Evolutionary conservation across 2,113 vertebrate genomes (phyloP), one percentile per base, ranked within the genome.

Genomic region (Larimichthys polyactis): DNA sequence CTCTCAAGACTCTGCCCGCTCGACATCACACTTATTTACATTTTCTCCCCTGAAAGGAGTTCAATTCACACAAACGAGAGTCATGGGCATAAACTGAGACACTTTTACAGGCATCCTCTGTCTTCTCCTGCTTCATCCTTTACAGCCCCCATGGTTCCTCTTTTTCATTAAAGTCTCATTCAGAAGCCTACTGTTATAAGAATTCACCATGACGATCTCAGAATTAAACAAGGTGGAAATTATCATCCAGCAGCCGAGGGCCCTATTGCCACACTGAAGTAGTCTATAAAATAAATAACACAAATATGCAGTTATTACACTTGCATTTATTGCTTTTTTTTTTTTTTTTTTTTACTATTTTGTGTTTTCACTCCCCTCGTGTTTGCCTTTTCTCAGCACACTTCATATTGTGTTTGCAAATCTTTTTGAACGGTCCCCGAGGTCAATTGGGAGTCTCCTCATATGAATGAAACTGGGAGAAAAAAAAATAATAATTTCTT

Each of bases 161-260:
- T 76, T 81, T 92, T 89, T 80, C 64, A 88, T 90, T 86, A 87
- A 82, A 90, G 70, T 83, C 84, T 83, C 77, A 87, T 88, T 90
- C 83, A 90, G 75, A 79, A 60, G 79, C 12, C 70, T 29, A 27
- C 68, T 6, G 70, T 85, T 79, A 82, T 66, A 80, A 70, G 57
- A 91, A 81, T 85, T 89, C 75, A 78, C 72, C 48, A 48, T 73
- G 87, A 78, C 54, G n/a, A 79, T 87, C 73, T 81, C 36, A 4
- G 62, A 72, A 77, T 59, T 54, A 80, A 85, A 81, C 63, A 71
- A 86, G 62, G 54, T 54, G 70, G 64, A 78, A 57, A 78, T 74
- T 5, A 84, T 87, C 51, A 75, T 70, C 58, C 36, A 49, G 79
- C 54, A 49, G 71, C 49, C 19, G 20, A 51, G 43, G 63, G 65